Percentiles rank a stretch among this genome's conserved stretches.
phyloP scores from a whole-genome alignment of 2,797 vertebrate genomes.

The Ptychadena robeensis region DNA sequence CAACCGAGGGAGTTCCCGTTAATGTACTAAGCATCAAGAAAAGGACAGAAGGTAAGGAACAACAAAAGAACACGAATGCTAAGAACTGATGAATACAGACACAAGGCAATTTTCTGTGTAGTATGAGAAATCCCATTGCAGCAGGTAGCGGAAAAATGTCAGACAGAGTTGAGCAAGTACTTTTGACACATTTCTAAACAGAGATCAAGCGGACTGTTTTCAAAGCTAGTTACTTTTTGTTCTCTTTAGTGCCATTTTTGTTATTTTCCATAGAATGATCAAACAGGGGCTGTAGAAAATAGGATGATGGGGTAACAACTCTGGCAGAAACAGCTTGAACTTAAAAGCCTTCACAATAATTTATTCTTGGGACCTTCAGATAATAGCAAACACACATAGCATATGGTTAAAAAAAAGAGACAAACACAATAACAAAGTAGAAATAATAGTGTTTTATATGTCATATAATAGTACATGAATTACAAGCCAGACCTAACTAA shows the following conservation, averaged over 20 bases:
- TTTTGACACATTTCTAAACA: conserved; percentile 27
- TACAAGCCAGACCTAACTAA: neutral
- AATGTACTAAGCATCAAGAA: neutral
- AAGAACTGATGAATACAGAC: neutral
- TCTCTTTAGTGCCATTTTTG: conserved; percentile 7
- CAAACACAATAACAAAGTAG: neutral
- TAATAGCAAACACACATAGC: neutral
- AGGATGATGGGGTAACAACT: conserved; percentile 9
- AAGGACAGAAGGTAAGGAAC: neutral
- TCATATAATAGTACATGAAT: too few relatives aligned
- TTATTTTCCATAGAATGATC: conserved; percentile 12
- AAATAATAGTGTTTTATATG: neutral
- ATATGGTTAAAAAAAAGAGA: neutral
- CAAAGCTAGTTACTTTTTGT: conserved; percentile 18
- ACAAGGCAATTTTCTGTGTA: conserved; percentile 3
- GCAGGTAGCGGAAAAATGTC: neutral
- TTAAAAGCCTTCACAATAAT: neutral
- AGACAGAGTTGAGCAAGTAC: conserved; percentile 13
- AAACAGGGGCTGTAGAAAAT: conserved; percentile 4
- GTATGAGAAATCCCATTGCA: neutral
- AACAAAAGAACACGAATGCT: neutral
- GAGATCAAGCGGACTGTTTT: conserved; percentile 20
- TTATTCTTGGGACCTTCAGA: neutral
- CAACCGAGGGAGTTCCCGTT: neutral
- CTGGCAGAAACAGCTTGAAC: neutral